A percentile compares a stretch with the other conserved stretches of the same genome.
These are phyloP conservation scores for Mus spretus DNA, from an alignment of 2,797 vertebrate species.

Conservation along the genomic window DNA sequence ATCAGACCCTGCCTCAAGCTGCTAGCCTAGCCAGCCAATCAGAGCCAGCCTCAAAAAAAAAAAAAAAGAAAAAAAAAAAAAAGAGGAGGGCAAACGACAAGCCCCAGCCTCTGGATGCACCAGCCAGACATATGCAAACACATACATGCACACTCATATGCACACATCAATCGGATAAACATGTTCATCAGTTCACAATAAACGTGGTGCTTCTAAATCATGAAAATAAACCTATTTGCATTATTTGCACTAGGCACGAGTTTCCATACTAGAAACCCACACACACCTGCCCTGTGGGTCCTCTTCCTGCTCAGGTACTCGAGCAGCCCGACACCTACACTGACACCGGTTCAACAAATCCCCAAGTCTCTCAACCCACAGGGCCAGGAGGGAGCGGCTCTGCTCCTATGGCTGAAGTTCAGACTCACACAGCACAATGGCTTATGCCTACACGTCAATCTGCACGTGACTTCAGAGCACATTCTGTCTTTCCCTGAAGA, in stretches of 20 bases:
- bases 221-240: not conserved
- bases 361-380: not conserved
- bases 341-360: not conserved
- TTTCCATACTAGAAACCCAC: not conserved
- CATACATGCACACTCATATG: not conserved
- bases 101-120: not conserved
- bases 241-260: not conserved
- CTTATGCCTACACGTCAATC: not conserved
- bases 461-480: not conserved
- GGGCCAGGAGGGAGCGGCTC: not conserved
- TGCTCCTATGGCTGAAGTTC: not conserved
- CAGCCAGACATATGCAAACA: not conserved
- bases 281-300: not conserved
- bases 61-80: accelerated
- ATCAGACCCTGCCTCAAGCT: not conserved
- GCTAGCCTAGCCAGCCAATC: no score
- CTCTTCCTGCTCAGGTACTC: not conserved
- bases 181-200: not conserved
- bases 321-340: not conserved
- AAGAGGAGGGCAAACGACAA: not conserved
- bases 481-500: not conserved
- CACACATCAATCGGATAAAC: no score
- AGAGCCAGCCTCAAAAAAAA: not conserved
- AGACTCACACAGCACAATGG: not conserved
- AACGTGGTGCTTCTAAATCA: not conserved